These are phyloP conservation scores for Protobothrops flavoviridis DNA, from an alignment of 2,113 vertebrate genomes.

Conservation along the genomic window DNA sequence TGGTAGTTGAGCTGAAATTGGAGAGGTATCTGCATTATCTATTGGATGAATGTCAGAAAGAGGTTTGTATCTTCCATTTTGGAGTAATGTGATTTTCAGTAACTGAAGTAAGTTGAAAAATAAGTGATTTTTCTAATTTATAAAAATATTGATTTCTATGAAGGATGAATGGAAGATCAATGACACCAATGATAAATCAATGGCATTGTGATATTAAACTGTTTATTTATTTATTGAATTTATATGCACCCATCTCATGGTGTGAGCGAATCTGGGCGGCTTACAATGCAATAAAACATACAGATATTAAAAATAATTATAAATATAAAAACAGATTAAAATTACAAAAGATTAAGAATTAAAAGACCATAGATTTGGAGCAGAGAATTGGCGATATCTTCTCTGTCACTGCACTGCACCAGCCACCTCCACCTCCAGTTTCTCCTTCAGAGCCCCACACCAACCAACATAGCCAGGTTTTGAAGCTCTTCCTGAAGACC, in stretches of 20 bases:
- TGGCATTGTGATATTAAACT: background rate
- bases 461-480: background rate
- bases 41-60: conserved; percentile 80
- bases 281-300: background rate
- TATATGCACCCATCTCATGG: background rate
- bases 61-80: conserved; percentile 75
- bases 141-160: background rate
- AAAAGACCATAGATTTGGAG: background rate
- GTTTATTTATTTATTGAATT: background rate
- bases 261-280: background rate
- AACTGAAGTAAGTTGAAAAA: accelerated
- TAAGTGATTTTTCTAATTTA: background rate
- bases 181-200: background rate
- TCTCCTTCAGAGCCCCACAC: background rate
- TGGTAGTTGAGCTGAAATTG: conserved; percentile 79
- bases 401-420: background rate
- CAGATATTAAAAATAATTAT: background rate
- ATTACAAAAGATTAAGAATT: background rate
- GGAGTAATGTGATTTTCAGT: conserved; percentile 4
- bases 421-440: background rate
- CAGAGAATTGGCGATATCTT: background rate
- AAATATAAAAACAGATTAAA: background rate
- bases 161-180: background rate
- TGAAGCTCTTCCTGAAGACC: background rate
- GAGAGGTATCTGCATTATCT: conserved; percentile 74